Base-by-base conservation (phyloP, 1,140 invertebrate species). In the Chlorops oryzae region DNA sequence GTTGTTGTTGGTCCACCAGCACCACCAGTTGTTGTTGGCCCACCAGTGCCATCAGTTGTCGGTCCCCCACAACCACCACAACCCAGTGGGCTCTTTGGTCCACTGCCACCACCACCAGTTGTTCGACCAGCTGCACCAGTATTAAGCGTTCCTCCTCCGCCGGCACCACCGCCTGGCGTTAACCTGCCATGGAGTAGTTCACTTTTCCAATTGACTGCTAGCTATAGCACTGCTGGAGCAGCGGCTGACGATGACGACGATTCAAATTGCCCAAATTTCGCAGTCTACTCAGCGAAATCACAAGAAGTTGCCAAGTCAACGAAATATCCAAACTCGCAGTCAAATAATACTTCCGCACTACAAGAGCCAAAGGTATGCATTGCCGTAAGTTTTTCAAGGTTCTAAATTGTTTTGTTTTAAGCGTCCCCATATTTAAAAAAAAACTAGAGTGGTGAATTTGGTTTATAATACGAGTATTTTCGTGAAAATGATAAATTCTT, bases 191-290 rank as follows among this genome's bases (percentile, higher is more conserved):
- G 58, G 57, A 65, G 58, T 37, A 62, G 42, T 32, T 56, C 63
- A 12, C 23, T 70, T 5, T 68, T 68, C 18, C 67, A 66, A 50
- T 34, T 70, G 5, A 65, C 50, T 34, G 42, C 56, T 1, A 57
- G 47, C 25, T 54, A 59, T 51, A 52, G 32, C 25, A 66, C 73
- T 9, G 70, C 75, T 3, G n/a, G n/a, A n/a, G 73, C 71, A 9
- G 55, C 55, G 1, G 56, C 59, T 22, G 79, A 77, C 3, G 80
- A 85, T 50, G 78, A 80, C 37, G 80, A 79, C 2, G 80, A 83
- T 57, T 81, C 83, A 1, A 85, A 86, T 51, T 89, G 86, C 74
- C 87, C 87, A 4, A 89, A 89, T 63, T 88, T 88, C 63, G 86
- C 84, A 4, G 86, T 90, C 47, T 90, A 90, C 70, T 89, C 87